phyloP scores from a whole-genome alignment of 2,888 invertebrate genomes.

The Phyllotreta cruciferae region DNA sequence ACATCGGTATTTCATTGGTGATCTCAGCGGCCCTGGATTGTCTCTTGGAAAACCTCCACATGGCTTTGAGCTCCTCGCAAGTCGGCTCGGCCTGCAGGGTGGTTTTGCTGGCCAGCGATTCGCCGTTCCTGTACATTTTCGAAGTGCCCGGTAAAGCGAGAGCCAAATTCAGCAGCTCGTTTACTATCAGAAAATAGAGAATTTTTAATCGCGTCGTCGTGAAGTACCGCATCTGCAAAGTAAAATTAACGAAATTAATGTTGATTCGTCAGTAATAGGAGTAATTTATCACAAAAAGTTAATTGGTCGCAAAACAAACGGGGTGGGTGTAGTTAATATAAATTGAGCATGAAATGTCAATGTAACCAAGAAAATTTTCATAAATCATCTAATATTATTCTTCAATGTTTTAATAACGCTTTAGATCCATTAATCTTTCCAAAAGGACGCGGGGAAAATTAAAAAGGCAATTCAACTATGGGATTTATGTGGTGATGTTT shows the following conservation, averaged over 20 bases:
- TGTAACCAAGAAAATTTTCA: slow-evolving; percentile 12
- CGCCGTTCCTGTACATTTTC: slow-evolving; percentile 36
- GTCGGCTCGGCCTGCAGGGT: slow-evolving; percentile 73
- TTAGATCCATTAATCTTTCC: slow-evolving; percentile 9
- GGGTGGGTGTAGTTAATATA: slow-evolving; percentile 1
- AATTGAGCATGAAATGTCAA: slow-evolving; percentile 18
- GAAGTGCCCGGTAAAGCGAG: slow-evolving; percentile 47
- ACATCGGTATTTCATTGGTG: slow-evolving; percentile 85
- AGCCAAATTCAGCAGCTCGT: slow-evolving; percentile 45
- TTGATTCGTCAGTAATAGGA: neutral
- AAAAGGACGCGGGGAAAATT: slow-evolving; percentile 8
- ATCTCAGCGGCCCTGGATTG: slow-evolving; percentile 87
- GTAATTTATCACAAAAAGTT: neutral
- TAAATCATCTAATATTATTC: slow-evolving; percentile 14
- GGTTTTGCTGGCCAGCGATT: slow-evolving; percentile 54
- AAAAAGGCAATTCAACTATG: slow-evolving; percentile 5
- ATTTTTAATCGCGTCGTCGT: slow-evolving; percentile 35
- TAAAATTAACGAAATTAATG: slow-evolving; percentile 4
- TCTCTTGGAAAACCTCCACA: slow-evolving; percentile 91
- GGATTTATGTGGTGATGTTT: too few relatives aligned
- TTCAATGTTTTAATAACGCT: slow-evolving; percentile 15
- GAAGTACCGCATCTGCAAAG: slow-evolving; percentile 38
- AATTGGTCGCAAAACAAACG: too few relatives aligned
- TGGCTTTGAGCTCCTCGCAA: slow-evolving; percentile 86
- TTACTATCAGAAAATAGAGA: slow-evolving; percentile 31